A percentile compares a stretch with the other conserved stretches of the same genome.
These are phyloP conservation scores for Atrichornis clamosus DNA, from an alignment of 2,113 vertebrate genomes.

Conservation along the genomic window DNA sequence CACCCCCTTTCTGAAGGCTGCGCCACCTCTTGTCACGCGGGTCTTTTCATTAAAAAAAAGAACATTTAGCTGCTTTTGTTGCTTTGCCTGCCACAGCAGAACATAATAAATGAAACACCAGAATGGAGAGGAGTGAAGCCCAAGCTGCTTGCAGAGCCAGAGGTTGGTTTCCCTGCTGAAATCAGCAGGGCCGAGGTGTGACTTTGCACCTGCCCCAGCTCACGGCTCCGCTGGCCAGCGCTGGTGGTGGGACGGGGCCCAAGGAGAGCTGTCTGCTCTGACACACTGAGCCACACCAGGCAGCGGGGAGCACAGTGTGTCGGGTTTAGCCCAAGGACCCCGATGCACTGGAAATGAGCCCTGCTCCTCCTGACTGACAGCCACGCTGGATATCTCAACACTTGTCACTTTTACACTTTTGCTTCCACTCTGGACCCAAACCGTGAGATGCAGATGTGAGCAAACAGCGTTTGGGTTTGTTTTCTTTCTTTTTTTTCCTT, in stretches of 20 bases:
- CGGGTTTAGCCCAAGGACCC: neutral
- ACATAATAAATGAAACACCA: accelerated
- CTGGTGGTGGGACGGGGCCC: neutral
- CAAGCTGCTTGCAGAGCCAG: neutral
- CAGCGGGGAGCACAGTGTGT: neutral
- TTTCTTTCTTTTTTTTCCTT: accelerated
- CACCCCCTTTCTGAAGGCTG: neutral
- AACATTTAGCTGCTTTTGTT: neutral
- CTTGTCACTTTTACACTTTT: neutral
- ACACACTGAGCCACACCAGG: neutral
- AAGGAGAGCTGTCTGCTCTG: neutral
- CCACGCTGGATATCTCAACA: neutral
- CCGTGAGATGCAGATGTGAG: neutral
- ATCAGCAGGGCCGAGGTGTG: neutral
- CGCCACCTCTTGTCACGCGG: neutral
- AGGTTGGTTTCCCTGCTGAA: neutral
- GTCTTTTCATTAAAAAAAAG: neutral
- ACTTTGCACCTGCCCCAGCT: too few relatives aligned
- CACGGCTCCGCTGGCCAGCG: accelerated
- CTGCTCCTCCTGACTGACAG: neutral
- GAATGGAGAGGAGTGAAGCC: neutral
- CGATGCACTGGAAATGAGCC: neutral
- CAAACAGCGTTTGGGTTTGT: neutral
- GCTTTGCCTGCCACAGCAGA: neutral
- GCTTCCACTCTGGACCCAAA: neutral